These are phyloP conservation scores for Telmatochromis sp. DNA, from an alignment of 2,113 vertebrate species.

Conservation along the genomic window DNA sequence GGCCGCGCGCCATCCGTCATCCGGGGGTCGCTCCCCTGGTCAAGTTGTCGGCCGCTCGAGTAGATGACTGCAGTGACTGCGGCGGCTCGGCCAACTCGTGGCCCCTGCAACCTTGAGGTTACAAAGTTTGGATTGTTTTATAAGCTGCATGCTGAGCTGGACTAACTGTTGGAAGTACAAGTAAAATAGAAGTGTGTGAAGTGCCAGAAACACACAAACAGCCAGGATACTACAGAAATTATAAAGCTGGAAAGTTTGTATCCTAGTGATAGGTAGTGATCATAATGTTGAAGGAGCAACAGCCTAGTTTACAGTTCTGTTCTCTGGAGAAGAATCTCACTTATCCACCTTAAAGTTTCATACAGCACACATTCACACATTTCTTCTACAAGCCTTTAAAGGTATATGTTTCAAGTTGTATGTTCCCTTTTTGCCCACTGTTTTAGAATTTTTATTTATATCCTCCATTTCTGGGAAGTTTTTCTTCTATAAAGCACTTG, in stretches of 20 bases:
- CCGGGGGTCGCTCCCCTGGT: slow-evolving; percentile 28
- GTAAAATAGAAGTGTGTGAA: background rate
- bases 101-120: background rate
- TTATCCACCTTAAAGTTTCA: background rate
- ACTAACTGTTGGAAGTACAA: background rate
- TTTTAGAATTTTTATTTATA: background rate
- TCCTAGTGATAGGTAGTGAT: background rate
- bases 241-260: background rate
- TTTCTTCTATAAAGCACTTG: background rate
- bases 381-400: background rate
- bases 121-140: background rate
- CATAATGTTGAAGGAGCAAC: background rate
- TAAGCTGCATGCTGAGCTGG: background rate
- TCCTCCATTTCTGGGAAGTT: background rate
- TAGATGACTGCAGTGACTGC: slow-evolving; percentile 23
- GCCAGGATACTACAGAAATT: background rate
- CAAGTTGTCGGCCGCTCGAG: slow-evolving; percentile 39
- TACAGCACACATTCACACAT: background rate
- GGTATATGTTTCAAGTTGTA: background rate
- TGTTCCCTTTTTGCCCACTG: background rate
- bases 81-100: background rate
- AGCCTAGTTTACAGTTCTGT: background rate
- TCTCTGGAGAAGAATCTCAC: background rate
- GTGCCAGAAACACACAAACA: background rate
- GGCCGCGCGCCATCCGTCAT: slow-evolving; percentile 54